Evolutionary conservation across 2,888 invertebrate genomes (phyloP), one percentile per base, ranked within the genome.

Genomic region (Drosophila subquinaria): DNA sequence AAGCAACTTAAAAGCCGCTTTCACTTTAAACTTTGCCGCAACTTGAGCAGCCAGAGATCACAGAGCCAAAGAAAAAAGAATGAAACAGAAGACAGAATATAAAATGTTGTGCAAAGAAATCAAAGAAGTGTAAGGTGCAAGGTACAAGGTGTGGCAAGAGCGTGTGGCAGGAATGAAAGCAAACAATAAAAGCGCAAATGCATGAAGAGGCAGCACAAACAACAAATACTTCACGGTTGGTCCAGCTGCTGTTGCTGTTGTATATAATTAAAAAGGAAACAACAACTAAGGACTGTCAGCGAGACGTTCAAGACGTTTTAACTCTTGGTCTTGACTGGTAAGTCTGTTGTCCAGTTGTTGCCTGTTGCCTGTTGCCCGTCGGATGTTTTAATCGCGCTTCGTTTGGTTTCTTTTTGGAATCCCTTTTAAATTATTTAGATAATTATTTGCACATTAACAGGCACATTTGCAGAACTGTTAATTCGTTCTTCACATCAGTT

Each of bases 401-500:
- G 57, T 56, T 71, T 52, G 52, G 13, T 50, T 51, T 60, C 60
- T 64, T 75, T 51, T 50, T 8, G 33, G 63, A 62, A 81, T 81
- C 69, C 86, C 78, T 84, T 88, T 88, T 89, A 82, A 81, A 86
- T 87, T 88, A 89, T 87, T 87, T 87, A 85, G 86, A 88, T 88
- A 85, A 89, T 87, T 87, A 88, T 88, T 86, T 89, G 80, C 82
- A 78, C 82, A 82, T 27, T 71, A 47, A 42, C 66, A 53, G 56
- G 76, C 82, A 80, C 82, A 82, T 30, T 71, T 51, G 47, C 69
- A 55, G 59, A 65, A 20, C 62, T 64, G 52, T 60, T 63, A 60
- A 69, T 67, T 57, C 48, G 43, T 30, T 48, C 53, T 43, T 45
- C 51, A 64, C 68, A 79, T 73, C 79, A 76, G 72, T 74, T 73